Conservation (phyloP, 1,140 invertebrate genomes). For the Calephelis nemesis region DNA sequence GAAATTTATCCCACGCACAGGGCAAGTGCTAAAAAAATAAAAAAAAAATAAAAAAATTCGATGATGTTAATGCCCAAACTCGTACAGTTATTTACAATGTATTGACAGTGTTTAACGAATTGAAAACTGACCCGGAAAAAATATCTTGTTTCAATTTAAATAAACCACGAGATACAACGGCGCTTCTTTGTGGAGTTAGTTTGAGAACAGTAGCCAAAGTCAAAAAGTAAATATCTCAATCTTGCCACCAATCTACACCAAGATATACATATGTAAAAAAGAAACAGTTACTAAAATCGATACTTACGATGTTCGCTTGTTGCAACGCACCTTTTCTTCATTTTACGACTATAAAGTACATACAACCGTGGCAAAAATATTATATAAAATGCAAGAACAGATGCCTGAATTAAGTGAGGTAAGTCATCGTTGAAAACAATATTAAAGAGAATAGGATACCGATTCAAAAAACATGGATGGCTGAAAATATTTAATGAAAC, state of each 20-base stretch:
- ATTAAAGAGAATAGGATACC: slow-evolving; percentile 4
- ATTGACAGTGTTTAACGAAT: too few species aligned
- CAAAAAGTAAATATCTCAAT: slow-evolving; percentile 9
- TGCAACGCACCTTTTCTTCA: background rate
- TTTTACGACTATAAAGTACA: background rate
- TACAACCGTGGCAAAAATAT: background rate
- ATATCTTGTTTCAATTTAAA: background rate
- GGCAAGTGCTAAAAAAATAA: too few species aligned
- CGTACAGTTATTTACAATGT: too few species aligned
- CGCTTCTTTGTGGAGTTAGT: slow-evolving; percentile 8
- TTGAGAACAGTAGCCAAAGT: slow-evolving; percentile 3
- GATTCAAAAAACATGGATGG: background rate
- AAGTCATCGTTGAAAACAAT: slow-evolving; percentile 19
- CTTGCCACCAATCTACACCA: slow-evolving; percentile 3
- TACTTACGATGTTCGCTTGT: slow-evolving; percentile 1
- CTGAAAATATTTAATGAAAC: too few species aligned
- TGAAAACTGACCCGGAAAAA: background rate
- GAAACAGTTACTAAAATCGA: background rate
- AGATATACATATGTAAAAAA: background rate
- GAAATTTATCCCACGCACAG: too few species aligned
- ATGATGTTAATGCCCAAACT: too few species aligned
- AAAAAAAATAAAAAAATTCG: too few species aligned
- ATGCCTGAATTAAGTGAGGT: slow-evolving; percentile 5
- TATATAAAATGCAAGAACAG: slow-evolving; percentile 8
- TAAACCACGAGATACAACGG: background rate